These are phyloP conservation scores for Halichoeres trimaculatus DNA, from an alignment of 2,113 vertebrate genomes.

Conservation along the genomic window DNA sequence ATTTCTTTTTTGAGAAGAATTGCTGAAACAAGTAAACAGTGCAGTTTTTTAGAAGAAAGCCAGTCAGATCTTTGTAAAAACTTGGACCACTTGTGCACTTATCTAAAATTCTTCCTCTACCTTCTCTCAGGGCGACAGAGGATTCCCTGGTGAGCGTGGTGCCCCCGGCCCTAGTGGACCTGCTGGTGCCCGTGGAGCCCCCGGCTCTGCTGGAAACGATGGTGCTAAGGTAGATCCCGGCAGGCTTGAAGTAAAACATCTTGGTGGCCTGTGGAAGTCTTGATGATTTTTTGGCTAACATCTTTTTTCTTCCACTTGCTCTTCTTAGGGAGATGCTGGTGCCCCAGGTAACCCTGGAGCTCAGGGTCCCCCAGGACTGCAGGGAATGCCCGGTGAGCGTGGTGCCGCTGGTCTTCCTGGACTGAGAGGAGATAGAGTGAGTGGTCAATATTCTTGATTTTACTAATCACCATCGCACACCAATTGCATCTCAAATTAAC, in stretches of 20 bases:
- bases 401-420: slow-evolving; percentile 95
- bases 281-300: neutral
- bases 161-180: slow-evolving; percentile 89
- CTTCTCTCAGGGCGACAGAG: slow-evolving; percentile 91
- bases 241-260: neutral
- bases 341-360: slow-evolving; percentile 88
- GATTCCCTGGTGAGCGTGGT: slow-evolving; percentile 96
- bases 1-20: neutral
- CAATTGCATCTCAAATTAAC: neutral
- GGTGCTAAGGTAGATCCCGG: slow-evolving; percentile 92
- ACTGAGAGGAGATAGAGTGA: slow-evolving; percentile 95
- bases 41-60: neutral
- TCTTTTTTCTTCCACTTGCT: neutral
- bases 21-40: neutral
- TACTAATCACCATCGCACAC: neutral
- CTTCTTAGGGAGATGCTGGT: slow-evolving; percentile 92
- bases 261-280: neutral
- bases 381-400: slow-evolving; percentile 99
- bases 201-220: slow-evolving; percentile 93
- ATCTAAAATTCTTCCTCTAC: neutral
- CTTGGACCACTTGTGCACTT: neutral
- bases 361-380: slow-evolving; percentile 94
- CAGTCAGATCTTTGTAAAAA: neutral
- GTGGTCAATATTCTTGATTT: slow-evolving; percentile 56
- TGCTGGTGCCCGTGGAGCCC: slow-evolving; percentile 90